Evolutionary conservation across 2,797 vertebrate genomes (phyloP).

Genomic region (Tapirus indicus): DNA sequence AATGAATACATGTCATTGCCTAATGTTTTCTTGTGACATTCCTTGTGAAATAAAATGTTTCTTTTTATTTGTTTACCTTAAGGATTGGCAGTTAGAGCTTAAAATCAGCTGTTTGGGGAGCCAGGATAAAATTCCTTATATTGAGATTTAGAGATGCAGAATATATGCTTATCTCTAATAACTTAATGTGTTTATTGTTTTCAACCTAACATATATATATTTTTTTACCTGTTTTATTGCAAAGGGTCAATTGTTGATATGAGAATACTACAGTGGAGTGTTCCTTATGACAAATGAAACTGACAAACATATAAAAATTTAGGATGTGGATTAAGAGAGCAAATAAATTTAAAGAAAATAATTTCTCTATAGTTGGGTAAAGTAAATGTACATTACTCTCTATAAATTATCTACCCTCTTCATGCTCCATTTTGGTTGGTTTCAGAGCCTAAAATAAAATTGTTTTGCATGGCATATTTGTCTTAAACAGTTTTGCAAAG

Average conservation of each 20-base stretch:
- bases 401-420: not conserved
- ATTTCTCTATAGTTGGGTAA: not conserved
- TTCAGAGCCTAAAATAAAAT: not conserved
- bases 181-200: not conserved
- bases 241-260: not conserved
- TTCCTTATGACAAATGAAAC: not conserved
- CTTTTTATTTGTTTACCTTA: slow-evolving; percentile 38
- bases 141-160: not conserved
- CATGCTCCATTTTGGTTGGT: not conserved
- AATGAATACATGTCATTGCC: not conserved
- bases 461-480: not conserved
- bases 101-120: not conserved
- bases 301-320: not conserved
- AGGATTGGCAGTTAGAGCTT: not conserved
- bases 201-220: not conserved
- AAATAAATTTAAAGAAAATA: not conserved
- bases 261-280: not conserved
- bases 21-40: not conserved
- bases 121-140: not conserved
- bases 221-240: not conserved
- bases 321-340: not conserved
- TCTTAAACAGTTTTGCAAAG: not conserved
- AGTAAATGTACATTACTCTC: not conserved
- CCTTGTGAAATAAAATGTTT: not conserved
- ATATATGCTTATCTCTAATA: not conserved